These are phyloP conservation scores for Campylomormyrus tamandua DNA, from an alignment of 2,113 vertebrate species.

Conservation along the genomic window DNA sequence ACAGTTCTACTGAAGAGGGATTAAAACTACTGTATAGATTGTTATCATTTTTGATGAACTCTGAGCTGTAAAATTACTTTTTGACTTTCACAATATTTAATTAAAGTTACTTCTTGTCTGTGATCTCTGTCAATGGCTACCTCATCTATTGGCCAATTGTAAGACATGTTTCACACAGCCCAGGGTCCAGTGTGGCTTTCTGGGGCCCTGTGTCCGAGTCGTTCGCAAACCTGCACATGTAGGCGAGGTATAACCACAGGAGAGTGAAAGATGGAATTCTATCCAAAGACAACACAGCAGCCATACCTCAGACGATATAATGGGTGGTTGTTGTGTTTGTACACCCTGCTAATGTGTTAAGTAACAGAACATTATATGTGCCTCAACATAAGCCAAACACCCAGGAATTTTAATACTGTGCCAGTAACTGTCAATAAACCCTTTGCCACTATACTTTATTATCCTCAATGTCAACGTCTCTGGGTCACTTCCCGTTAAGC, in stretches of 20 bases:
- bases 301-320: background rate
- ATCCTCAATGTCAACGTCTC: background rate
- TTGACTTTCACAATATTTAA: conserved; percentile 99
- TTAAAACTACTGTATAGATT: conserved; percentile 97
- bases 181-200: background rate
- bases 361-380: background rate
- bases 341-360: background rate
- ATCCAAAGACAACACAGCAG: background rate
- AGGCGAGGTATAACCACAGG: background rate
- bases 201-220: background rate
- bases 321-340: background rate
- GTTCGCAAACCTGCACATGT: background rate
- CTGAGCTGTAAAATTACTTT: conserved; percentile 98
- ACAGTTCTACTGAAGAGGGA: conserved; percentile 78
- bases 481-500: background rate
- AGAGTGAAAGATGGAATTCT: background rate
- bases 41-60: conserved; percentile 98
- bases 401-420: background rate
- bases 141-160: background rate
- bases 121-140: conserved; percentile 51
- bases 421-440: background rate
- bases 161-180: background rate
- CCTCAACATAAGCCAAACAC: background rate
- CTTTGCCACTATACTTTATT: background rate
- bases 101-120: conserved; percentile 99